phyloP scores from a whole-genome alignment of 1,140 invertebrate species.

The Hyles euphorbiae region DNA sequence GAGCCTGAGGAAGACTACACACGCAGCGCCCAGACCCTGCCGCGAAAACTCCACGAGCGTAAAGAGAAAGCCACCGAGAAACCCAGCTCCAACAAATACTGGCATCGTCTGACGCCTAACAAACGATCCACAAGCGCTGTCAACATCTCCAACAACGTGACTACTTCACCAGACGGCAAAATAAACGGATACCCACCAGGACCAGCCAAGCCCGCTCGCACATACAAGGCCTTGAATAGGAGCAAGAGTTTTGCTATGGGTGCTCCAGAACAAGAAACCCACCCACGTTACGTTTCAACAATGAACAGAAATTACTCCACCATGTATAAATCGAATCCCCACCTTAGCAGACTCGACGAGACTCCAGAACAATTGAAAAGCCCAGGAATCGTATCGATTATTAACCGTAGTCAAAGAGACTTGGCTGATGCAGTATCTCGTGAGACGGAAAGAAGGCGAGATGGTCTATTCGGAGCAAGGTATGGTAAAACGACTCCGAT shows the following conservation, averaged over 20 bases:
- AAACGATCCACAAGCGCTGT: constrained; percentile 81
- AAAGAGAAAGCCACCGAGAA: constrained; percentile 73
- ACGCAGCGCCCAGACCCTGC: constrained; percentile 86
- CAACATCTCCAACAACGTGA: constrained; percentile 84
- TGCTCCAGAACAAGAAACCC: constrained; percentile 68
- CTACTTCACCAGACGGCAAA: constrained; percentile 67
- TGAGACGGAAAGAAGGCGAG: constrained; percentile 68
- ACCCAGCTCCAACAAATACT: constrained; percentile 61
- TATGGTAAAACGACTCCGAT: constrained; percentile 74
- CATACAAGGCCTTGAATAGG: constrained; percentile 84
- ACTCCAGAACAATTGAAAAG: constrained; percentile 85
- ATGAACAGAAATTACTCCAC: constrained; percentile 69
- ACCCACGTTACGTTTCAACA: constrained; percentile 62
- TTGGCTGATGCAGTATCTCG: constrained; percentile 75
- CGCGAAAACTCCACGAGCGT: constrained; percentile 80
- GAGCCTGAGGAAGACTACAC: constrained; percentile 76
- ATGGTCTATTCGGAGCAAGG: constrained; percentile 72
- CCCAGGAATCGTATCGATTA: constrained; percentile 88
- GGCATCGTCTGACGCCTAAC: constrained; percentile 72
- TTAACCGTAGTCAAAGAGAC: constrained; percentile 87
- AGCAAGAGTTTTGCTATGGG: constrained; percentile 92
- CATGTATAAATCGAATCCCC: constrained; percentile 85
- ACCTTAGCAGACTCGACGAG: constrained; percentile 81
- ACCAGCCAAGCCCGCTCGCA: constrained; percentile 83
- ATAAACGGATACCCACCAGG: constrained; percentile 72